Conservation (phyloP, 2,113 vertebrate species). For the Furnarius figulus region DNA sequence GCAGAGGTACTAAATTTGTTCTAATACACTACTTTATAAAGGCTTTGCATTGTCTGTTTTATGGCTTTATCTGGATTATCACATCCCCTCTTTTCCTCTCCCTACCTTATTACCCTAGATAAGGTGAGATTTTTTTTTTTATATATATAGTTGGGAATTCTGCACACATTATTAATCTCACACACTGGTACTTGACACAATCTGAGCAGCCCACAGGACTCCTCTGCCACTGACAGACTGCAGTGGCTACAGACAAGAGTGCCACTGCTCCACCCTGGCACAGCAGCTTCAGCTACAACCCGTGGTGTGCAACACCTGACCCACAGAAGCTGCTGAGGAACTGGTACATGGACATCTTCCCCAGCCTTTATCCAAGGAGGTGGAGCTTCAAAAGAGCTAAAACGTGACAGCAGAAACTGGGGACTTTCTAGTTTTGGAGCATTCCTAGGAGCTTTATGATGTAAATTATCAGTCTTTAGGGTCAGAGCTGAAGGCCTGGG, state of each 20-base stretch:
- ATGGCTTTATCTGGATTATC: background rate
- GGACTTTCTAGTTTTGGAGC: background rate
- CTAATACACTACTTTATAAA: background rate
- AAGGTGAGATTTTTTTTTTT: background rate
- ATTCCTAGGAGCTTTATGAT: background rate
- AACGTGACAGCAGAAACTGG: background rate
- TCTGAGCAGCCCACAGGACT: background rate
- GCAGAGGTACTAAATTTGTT: background rate
- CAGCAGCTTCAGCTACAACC: background rate
- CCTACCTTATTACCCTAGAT: background rate
- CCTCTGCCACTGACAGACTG: accelerated
- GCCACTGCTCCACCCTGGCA: background rate
- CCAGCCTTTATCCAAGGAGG: background rate
- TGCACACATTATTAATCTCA: background rate
- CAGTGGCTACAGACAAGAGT: background rate
- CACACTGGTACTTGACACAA: accelerated
- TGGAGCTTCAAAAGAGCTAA: background rate
- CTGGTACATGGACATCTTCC: background rate
- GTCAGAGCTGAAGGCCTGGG: background rate
- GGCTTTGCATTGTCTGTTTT: background rate
- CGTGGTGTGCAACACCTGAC: accelerated
- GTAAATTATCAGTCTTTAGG: background rate
- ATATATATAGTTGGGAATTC: background rate
- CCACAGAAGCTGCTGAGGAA: background rate
- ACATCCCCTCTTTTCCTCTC: background rate